phyloP scores from a whole-genome alignment of 2,113 vertebrate genomes.

The Oncorhynchus keta region DNA sequence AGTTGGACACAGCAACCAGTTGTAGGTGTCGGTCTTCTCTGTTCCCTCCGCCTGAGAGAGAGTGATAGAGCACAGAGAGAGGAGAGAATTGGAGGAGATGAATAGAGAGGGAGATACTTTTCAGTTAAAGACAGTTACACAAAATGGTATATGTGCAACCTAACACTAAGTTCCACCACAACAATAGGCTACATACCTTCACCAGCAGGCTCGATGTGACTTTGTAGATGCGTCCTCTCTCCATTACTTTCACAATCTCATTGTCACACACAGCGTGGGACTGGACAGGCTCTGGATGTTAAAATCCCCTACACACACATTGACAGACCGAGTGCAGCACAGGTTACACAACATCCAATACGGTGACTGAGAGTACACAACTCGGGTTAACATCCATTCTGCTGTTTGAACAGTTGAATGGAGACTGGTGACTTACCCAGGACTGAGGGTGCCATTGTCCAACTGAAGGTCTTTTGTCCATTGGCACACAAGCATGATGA shows the following conservation, averaged over 20 bases:
- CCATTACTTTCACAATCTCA: slow-evolving; percentile 70
- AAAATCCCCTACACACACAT: slow-evolving; percentile 64
- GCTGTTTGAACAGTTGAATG: not conserved
- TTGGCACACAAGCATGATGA: too few relatives aligned
- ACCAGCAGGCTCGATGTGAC: slow-evolving; percentile 78
- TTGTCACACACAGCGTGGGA: slow-evolving; percentile 67
- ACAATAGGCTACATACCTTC: slow-evolving; percentile 65
- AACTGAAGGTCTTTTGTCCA: slow-evolving; percentile 64
- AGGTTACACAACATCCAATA: not conserved
- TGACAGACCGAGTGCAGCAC: not conserved
- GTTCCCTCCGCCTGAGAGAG: slow-evolving; percentile 60
- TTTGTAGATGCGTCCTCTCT: slow-evolving; percentile 73
- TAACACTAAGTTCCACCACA: not conserved
- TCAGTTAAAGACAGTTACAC: too few relatives aligned
- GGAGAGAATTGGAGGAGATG: too few relatives aligned
- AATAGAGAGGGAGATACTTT: too few relatives aligned
- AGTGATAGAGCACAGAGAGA: not conserved
- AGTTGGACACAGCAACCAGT: slow-evolving; percentile 59
- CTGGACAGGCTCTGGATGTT: slow-evolving; percentile 74
- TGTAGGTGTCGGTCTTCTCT: slow-evolving; percentile 51
- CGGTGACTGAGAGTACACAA: not conserved
- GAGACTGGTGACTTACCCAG: too few relatives aligned
- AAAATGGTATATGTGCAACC: not conserved
- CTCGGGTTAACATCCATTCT: slow-evolving; percentile 54
- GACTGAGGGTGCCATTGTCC: slow-evolving; percentile 59